Conservation (phyloP, 2,797 vertebrate genomes). For the Nyctalus aviator region DNA sequence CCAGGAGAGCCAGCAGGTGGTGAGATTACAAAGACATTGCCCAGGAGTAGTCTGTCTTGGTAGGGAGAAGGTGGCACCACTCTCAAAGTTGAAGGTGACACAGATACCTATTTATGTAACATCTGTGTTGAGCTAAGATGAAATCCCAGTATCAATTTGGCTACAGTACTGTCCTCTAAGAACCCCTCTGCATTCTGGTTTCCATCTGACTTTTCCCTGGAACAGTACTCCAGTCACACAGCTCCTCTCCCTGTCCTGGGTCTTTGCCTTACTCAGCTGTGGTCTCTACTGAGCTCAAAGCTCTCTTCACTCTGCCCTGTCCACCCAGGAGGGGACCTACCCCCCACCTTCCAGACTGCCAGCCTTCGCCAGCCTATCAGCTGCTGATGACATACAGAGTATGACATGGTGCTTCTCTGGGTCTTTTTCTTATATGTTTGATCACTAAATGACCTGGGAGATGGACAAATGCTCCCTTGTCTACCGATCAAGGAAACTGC, state of each 20-base stretch:
- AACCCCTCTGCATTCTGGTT: neutral
- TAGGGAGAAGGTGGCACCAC: neutral
- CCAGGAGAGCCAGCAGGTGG: neutral
- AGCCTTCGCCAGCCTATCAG: neutral
- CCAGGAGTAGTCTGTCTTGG: neutral
- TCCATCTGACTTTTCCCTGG: neutral
- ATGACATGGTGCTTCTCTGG: neutral
- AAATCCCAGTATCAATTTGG: neutral
- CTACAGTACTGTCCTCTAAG: neutral
- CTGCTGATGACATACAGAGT: neutral
- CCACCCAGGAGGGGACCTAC: neutral
- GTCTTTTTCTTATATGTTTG: neutral
- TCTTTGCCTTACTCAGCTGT: neutral
- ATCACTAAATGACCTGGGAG: neutral
- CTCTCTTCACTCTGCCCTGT: neutral
- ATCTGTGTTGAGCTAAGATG: neutral
- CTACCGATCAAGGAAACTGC: neutral
- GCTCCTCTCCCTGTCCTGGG: neutral
- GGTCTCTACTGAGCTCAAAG: neutral
- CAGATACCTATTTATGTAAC: neutral
- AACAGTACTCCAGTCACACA: fast-evolving
- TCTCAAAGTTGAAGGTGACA: neutral
- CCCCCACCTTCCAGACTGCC: neutral
- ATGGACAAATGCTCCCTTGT: neutral
- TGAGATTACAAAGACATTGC: neutral